These are phyloP conservation scores for Pycnonotus jocosus DNA, from an alignment of 2,113 vertebrate genomes.

Conservation along the genomic window DNA sequence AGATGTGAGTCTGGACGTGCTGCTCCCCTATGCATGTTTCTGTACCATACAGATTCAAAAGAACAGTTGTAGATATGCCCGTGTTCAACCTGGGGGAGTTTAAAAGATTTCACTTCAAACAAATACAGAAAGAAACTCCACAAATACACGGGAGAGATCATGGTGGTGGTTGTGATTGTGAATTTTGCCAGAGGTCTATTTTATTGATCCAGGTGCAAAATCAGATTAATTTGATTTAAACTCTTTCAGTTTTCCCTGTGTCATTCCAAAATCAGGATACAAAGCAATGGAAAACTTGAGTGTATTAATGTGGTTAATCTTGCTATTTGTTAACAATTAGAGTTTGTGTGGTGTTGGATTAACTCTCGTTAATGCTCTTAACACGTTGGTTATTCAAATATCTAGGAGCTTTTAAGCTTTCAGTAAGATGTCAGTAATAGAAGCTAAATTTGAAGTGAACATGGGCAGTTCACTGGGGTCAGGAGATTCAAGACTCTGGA, in stretches of 20 bases:
- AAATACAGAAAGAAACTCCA: background rate
- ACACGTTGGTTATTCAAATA: background rate
- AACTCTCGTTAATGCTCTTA: slow-evolving; percentile 35
- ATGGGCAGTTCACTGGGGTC: background rate
- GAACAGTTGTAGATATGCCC: background rate
- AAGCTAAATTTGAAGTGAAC: background rate
- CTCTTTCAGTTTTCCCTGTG: background rate
- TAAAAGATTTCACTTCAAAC: background rate
- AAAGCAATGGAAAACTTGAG: background rate
- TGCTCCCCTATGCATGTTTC: background rate
- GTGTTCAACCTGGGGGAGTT: background rate
- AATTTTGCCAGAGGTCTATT: background rate
- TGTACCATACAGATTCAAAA: accelerated
- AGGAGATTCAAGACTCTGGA: background rate
- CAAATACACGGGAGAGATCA: background rate
- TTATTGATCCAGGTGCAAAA: background rate
- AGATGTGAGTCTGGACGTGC: accelerated
- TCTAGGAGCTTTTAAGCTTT: slow-evolving; percentile 11
- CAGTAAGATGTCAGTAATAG: background rate
- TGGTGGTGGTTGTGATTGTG: background rate
- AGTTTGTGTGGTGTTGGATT: slow-evolving; percentile 15
- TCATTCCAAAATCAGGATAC: background rate
- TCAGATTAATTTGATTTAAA: background rate
- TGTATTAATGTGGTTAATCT: background rate
- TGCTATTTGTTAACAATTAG: background rate